Evolutionary conservation across 2,113 vertebrate species (phyloP), one percentile per base, ranked within the genome.

Genomic region (Pseudopodoces humilis): DNA sequence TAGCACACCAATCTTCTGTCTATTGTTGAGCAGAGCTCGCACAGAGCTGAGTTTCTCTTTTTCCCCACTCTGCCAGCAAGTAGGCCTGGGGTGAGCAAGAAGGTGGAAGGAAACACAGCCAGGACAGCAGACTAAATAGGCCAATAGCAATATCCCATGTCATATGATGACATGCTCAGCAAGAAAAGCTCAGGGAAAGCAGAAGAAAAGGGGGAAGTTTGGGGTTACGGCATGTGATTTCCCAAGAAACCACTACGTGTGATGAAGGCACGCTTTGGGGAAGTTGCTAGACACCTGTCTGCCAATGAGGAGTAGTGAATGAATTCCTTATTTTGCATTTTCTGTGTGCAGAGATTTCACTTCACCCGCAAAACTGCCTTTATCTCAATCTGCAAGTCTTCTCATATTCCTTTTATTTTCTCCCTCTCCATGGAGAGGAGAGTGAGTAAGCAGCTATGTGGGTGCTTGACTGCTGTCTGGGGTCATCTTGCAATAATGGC

Each of bases 1-100:
- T 41, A 49, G 49, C 17, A 28, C 24, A 50, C 21, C 19, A 71
- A 1, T 10, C 30, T n/a, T 76, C 21, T 25, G 16, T 49, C 12
- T 68, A 1, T 21, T 28, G 30, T 22, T 60, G 37, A 69, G 33
- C 16, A 72, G 71, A 39, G 13, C 15, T 76, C 58, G 24, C 2
- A 7, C 33, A 65, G 59, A 49, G 60, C 13, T 0, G 0, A 75
- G 15, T 47, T 80, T 44, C 15, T 39, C 49, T 64, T 68, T 58
- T 35, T 25, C 27, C 14, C 15, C 24, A 4, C 17, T 87, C 50
- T 78, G 43, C 7, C 65, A 90, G 65, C 10, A 53, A 55, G 52
- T 6, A 50, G 19, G n/a, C 20, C 59, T 20, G 8, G 13, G 13
- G 2, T 8, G 28, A 77, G 37, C 15, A 41, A 89, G 64, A 74